Evolutionary conservation across 2,797 vertebrate species (phyloP).

Genomic region (Balearica regulorum): DNA sequence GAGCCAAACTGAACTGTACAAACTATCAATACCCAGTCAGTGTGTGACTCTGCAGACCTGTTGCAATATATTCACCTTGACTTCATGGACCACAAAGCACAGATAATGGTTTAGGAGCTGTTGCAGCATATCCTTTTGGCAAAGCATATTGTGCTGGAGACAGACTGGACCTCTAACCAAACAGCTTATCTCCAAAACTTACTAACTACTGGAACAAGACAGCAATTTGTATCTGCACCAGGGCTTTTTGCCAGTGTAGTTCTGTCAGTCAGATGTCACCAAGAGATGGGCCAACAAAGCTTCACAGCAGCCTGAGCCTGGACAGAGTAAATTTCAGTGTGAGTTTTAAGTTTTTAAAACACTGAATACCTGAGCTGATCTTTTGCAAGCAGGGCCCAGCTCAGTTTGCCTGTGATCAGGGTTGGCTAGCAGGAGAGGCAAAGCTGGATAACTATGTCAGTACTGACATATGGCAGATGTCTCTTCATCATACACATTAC

Average conservation of each 20-base stretch:
- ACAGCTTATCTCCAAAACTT: neutral
- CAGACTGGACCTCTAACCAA: neutral
- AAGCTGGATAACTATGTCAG: neutral
- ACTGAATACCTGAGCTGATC: neutral
- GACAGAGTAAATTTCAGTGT: neutral
- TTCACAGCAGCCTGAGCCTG: neutral
- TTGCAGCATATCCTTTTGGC: neutral
- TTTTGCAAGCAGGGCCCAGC: neutral
- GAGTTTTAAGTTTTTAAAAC: neutral
- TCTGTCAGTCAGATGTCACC: neutral
- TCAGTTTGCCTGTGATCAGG: neutral
- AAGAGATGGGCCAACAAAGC: neutral
- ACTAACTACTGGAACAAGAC: neutral
- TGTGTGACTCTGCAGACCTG: neutral
- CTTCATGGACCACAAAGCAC: neutral
- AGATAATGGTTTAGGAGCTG: neutral
- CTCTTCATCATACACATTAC: neutral
- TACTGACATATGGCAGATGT: neutral
- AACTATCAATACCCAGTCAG: neutral
- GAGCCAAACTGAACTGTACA: neutral
- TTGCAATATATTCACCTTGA: neutral
- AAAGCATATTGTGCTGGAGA: fast-evolving
- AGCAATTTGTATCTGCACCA: neutral
- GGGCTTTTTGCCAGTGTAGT: neutral
- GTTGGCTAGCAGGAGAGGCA: neutral